Evolutionary conservation across 2,797 vertebrate species (phyloP).

Genomic region (Sylvia borin): DNA sequence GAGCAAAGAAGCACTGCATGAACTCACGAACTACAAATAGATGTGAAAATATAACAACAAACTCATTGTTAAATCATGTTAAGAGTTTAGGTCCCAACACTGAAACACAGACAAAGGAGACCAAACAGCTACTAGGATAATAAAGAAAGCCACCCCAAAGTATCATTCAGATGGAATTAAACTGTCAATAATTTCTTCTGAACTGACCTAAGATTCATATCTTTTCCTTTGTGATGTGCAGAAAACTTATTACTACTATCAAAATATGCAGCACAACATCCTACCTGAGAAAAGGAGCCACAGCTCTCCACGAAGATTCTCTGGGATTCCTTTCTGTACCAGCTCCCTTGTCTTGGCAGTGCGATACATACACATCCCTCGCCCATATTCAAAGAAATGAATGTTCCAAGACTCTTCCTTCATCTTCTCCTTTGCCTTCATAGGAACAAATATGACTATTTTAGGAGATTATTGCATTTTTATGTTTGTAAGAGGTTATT

Average conservation of each 20-base stretch:
- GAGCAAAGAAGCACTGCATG: neutral
- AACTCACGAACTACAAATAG: neutral
- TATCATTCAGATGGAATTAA: neutral
- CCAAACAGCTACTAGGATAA: neutral
- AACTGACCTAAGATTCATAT: neutral
- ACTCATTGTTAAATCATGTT: neutral
- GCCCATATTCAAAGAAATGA: constrained; percentile 96
- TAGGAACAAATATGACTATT: neutral
- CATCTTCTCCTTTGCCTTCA: constrained; percentile 95
- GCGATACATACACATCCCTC: constrained; percentile 97
- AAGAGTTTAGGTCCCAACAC: neutral
- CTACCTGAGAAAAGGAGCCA: constrained; percentile 97
- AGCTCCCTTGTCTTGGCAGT: constrained; percentile 91
- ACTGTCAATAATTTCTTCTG: neutral
- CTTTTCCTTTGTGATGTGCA: neutral
- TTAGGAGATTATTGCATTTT: neutral
- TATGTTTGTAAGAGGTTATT: neutral
- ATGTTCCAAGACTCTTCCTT: constrained; percentile 97
- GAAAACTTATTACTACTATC: neutral
- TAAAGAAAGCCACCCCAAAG: neutral
- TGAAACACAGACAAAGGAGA: neutral
- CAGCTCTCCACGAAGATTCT: constrained; percentile 89
- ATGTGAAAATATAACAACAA: neutral
- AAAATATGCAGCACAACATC: neutral
- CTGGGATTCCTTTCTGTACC: constrained; percentile 92